A percentile compares a stretch with the other conserved stretches of the same genome.
Evolutionary conservation across 2,888 invertebrate genomes (phyloP).

Genomic region (Agrochola lota): DNA sequence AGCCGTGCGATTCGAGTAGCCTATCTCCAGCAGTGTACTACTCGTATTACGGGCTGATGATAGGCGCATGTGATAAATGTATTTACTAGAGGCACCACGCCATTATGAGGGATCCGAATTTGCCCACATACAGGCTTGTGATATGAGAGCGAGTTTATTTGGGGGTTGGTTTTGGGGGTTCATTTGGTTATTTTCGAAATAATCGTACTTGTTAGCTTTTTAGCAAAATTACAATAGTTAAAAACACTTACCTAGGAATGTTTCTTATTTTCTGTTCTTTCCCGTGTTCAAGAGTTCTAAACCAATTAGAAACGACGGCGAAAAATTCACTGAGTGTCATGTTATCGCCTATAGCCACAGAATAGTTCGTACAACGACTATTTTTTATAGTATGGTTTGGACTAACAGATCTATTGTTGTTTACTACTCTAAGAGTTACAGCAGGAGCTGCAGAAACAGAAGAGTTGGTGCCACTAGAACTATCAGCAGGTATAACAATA

Average conservation of each 20-base stretch:
- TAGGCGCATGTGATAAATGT: neutral
- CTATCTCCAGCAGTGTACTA: neutral
- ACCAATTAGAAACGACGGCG: constrained; percentile 74
- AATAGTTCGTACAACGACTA: neutral
- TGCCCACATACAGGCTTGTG: neutral
- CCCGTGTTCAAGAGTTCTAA: constrained; percentile 69
- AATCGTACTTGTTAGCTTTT: neutral
- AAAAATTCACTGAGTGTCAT: constrained; percentile 73
- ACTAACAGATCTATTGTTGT: neutral
- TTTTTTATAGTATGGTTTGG: neutral
- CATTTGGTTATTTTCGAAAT: neutral
- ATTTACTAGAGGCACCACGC: neutral
- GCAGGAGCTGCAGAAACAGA: too few relatives aligned
- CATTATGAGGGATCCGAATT: neutral
- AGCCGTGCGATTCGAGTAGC: neutral
- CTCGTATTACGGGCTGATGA: too few relatives aligned
- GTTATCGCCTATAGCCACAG: constrained; percentile 33
- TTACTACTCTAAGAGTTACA: neutral
- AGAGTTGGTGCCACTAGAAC: too few relatives aligned
- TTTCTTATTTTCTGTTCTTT: constrained; percentile 14
- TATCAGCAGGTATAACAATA: fast-evolving
- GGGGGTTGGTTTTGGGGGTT: too few relatives aligned
- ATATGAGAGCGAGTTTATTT: neutral
- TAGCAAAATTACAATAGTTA: neutral
- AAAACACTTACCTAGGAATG: constrained; percentile 46